Evolutionary conservation across 2,888 invertebrate species (phyloP), one percentile per base, ranked within the genome.

Genomic region (Chrysolina haemoptera): DNA sequence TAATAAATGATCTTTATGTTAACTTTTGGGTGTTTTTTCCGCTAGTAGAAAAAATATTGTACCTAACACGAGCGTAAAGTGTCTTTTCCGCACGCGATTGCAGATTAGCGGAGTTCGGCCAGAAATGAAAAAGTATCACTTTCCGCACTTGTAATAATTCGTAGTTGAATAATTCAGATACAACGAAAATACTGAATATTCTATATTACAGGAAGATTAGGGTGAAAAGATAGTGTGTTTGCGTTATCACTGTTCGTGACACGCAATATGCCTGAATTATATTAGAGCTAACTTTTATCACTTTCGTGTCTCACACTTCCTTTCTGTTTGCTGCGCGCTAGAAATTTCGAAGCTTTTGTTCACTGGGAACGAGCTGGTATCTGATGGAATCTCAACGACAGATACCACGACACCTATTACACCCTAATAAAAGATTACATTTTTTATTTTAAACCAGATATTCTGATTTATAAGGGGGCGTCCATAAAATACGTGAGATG

Each of bases 201-300:
- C 11, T 59, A 59, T 27, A 27, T 27, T 27, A 59, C 59, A 27
- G 14, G 53, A 53, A 53, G 20, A 53, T 53, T 53, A 59, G 12
- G n/a, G 6, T 50, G 18, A 50, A 18, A 18, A 59, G 27, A 27
- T 59, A 27, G 22, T 14, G 59, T n/a, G 14, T 27, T 59, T 59
- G 27, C 20, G 10, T 14, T n/a, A 59, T 59, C 27, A 59, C 8
- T 0, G 12, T 27, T 27, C 59, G n/a, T 27, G n/a, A 14, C 22
- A 22, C 27, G 59, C 59, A 59, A 59, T 59, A 27, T 27, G 59
- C 27, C 59, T n/a, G 22, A 59, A 59, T 59, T 27, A 12, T 12
- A 27, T 59, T 53, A 27, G 27, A 27, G 27, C 14, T 59, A 27
- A 59, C 59, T 59, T 59, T 59, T n/a, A n/a, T 53, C 20, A 53